Conservation (phyloP, 1,140 invertebrate genomes). For the Lineus longissimus region DNA sequence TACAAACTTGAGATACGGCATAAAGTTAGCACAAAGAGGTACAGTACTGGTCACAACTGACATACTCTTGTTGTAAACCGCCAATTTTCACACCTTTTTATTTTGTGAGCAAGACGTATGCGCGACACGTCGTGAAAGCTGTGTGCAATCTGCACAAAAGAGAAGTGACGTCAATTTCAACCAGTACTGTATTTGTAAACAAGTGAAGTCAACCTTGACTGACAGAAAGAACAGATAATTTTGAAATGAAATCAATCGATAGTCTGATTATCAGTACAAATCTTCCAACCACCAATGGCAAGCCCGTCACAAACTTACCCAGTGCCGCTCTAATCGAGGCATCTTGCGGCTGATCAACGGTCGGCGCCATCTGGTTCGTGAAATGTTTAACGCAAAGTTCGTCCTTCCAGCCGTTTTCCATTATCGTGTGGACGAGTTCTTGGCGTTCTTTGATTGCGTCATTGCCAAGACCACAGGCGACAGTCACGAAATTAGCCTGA, state of each 20-base stretch:
- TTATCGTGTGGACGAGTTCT: slow-evolving; percentile 39
- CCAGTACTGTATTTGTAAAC: too few relatives aligned
- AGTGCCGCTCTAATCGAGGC: slow-evolving; percentile 29
- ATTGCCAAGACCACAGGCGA: slow-evolving; percentile 36
- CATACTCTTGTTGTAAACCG: too few relatives aligned
- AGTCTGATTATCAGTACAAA: not conserved
- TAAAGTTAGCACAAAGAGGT: too few relatives aligned
- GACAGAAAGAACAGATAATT: too few relatives aligned
- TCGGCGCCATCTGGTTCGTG: slow-evolving; percentile 41
- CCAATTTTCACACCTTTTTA: too few relatives aligned
- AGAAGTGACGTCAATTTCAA: too few relatives aligned
- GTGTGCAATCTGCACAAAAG: too few relatives aligned
- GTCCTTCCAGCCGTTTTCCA: slow-evolving; percentile 44
- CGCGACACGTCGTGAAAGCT: too few relatives aligned
- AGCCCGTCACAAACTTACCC: slow-evolving; percentile 20
- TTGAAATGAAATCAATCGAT: too few relatives aligned
- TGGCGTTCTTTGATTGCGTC: slow-evolving; percentile 28
- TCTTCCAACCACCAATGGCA: not conserved
- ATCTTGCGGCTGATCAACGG: slow-evolving; percentile 33
- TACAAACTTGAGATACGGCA: too few relatives aligned
- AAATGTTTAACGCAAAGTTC: slow-evolving; percentile 39
- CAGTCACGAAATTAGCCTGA: slow-evolving; percentile 43
- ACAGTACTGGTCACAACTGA: slow-evolving; percentile 12
- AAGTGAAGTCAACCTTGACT: too few relatives aligned
- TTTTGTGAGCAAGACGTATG: too few relatives aligned